phyloP scores from a whole-genome alignment of 2,797 vertebrate genomes.

The Aulostomus chinensis region DNA sequence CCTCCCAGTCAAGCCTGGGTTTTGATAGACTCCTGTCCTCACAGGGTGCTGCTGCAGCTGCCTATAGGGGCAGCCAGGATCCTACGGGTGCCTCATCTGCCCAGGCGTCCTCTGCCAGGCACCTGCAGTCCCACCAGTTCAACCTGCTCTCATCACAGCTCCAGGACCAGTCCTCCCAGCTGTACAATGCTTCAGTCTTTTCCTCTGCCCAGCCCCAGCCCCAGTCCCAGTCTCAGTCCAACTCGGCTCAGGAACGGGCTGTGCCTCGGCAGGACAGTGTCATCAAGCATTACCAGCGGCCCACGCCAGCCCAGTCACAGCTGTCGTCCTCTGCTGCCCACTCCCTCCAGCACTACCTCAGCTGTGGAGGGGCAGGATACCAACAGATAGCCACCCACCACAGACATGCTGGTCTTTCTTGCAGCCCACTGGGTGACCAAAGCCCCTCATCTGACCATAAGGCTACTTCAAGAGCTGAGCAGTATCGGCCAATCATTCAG shows the following conservation, averaged over 20 bases:
- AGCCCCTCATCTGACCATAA: constrained; percentile 85
- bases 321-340: constrained; percentile 88
- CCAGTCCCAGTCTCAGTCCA: constrained; percentile 80
- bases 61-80: constrained; percentile 85
- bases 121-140: constrained; percentile 90
- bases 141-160: constrained; percentile 90
- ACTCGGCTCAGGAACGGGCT: constrained; percentile 87
- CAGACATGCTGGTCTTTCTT: constrained; percentile 88
- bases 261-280: constrained; percentile 94
- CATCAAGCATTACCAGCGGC: constrained; percentile 95
- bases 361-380: constrained; percentile 89
- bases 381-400: constrained; percentile 86
- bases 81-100: constrained; percentile 79
- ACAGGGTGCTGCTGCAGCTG: constrained; percentile 80
- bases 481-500: constrained; percentile 93
- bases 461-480: constrained; percentile 73
- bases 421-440: constrained; percentile 90
- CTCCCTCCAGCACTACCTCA: constrained; percentile 93
- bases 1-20: constrained; percentile 89
- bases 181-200: constrained; percentile 92
- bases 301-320: constrained; percentile 86
- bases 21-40: constrained; percentile 91
- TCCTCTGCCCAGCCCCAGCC: constrained; percentile 82
- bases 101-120: constrained; percentile 85
- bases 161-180: constrained; percentile 88